Percentiles rank a stretch among this genome's conserved stretches.
phyloP scores from a whole-genome alignment of 2,888 invertebrate species.

The Spisula subtruncata region DNA sequence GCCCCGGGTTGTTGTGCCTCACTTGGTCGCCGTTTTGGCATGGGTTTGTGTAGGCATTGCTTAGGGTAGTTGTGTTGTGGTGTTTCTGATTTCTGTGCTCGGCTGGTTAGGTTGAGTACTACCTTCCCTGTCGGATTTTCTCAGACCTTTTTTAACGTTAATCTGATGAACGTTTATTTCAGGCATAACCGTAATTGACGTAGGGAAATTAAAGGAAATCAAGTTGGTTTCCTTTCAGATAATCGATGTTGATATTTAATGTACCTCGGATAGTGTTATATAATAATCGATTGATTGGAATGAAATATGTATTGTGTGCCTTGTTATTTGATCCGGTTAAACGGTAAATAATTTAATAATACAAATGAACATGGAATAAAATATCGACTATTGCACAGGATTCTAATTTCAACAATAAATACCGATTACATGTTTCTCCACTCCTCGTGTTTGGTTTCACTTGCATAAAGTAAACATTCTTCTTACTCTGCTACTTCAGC shows the following conservation, averaged over 20 bases:
- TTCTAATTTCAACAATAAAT: background rate
- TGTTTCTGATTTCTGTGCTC: no score
- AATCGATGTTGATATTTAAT: slow-evolving; percentile 14
- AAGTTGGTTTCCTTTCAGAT: background rate
- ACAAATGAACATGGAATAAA: slow-evolving; percentile 6
- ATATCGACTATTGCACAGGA: background rate
- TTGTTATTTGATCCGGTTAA: background rate
- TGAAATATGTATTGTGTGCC: background rate
- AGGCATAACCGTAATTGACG: no score
- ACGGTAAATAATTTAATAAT: background rate
- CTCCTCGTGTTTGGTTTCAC: background rate
- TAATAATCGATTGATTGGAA: background rate
- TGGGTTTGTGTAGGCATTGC: no score
- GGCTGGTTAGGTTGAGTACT: no score
- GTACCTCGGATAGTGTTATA: background rate
- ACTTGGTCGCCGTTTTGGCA: no score
- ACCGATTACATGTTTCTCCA: background rate
- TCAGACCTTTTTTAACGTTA: no score
- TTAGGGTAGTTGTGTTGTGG: no score
- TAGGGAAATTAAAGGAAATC: no score
- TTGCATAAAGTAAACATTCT: background rate
- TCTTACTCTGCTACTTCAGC: no score
- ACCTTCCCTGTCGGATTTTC: no score
- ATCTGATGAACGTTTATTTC: no score
- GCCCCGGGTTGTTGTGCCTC: no score